Conservation (phyloP, 2,797 vertebrate genomes). For the Sarcophilus harrisii region DNA sequence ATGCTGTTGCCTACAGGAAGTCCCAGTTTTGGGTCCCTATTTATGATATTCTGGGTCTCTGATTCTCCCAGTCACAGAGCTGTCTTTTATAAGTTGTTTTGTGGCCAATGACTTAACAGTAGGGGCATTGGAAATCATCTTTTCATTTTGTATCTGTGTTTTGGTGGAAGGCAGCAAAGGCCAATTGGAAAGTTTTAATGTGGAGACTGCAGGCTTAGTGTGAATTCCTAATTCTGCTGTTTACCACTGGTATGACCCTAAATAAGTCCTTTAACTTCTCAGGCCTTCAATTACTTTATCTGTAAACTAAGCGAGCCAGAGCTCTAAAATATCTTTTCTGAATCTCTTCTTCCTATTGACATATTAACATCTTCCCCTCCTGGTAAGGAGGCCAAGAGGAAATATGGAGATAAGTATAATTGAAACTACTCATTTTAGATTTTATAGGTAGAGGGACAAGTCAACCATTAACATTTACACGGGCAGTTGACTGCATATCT, state of each 20-base stretch:
- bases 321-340: background rate
- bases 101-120: background rate
- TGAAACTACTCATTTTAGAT: background rate
- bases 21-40: background rate
- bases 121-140: background rate
- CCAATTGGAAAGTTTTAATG: background rate
- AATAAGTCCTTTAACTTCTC: background rate
- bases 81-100: background rate
- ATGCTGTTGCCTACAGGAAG: background rate
- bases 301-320: conserved; percentile 1
- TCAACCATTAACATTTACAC: background rate
- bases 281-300: background rate
- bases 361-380: background rate
- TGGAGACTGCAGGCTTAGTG: background rate
- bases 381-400: background rate
- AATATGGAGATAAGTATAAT: background rate
- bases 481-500: background rate
- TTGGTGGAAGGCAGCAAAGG: background rate
- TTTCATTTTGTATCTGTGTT: background rate
- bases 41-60: background rate
- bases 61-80: background rate
- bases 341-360: background rate
- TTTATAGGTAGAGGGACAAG: background rate
- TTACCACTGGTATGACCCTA: background rate
- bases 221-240: background rate